Evolutionary conservation across 2,888 invertebrate species (phyloP).

Genomic region (Drosophila gaucha): DNA sequence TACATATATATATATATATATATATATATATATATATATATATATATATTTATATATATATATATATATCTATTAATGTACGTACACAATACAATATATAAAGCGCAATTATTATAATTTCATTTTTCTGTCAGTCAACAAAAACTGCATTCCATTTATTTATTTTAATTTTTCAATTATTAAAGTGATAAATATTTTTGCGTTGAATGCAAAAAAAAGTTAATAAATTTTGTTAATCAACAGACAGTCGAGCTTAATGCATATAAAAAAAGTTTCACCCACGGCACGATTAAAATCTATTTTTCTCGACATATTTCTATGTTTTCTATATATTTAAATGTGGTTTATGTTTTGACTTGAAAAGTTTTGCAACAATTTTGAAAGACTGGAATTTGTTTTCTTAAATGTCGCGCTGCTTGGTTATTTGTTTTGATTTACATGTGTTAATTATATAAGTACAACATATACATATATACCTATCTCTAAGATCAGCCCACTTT

Average conservation of each 20-base stretch:
- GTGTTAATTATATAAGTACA: slow-evolving; percentile 35
- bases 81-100: slow-evolving; percentile 20
- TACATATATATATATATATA: slow-evolving; percentile 9
- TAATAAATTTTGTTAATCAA: slow-evolving; percentile 23
- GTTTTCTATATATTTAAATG: slow-evolving; percentile 5
- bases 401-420: slow-evolving; percentile 58
- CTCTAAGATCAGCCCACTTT: slow-evolving; percentile 6
- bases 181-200: slow-evolving; percentile 24
- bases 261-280: slow-evolving; percentile 11
- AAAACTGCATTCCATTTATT: slow-evolving; percentile 52
- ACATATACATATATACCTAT: slow-evolving; percentile 11
- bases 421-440: slow-evolving; percentile 75
- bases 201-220: slow-evolving; percentile 26
- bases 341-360: slow-evolving; percentile 2
- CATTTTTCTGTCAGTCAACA: slow-evolving; percentile 56
- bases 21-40: slow-evolving; percentile 23
- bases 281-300: slow-evolving; percentile 21
- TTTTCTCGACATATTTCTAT: slow-evolving; percentile 1
- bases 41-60: slow-evolving; percentile 31
- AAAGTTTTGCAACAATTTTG: slow-evolving; percentile 9
- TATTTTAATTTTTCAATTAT: slow-evolving; percentile 27
- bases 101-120: slow-evolving; percentile 72
- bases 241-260: slow-evolving; percentile 9
- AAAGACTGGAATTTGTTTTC: slow-evolving; percentile 25
- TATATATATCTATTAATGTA: slow-evolving; percentile 18